Evolutionary conservation across 2,113 vertebrate species (phyloP), one percentile per base, ranked within the genome.

Genomic region (Pogonocichla stellata): DNA sequence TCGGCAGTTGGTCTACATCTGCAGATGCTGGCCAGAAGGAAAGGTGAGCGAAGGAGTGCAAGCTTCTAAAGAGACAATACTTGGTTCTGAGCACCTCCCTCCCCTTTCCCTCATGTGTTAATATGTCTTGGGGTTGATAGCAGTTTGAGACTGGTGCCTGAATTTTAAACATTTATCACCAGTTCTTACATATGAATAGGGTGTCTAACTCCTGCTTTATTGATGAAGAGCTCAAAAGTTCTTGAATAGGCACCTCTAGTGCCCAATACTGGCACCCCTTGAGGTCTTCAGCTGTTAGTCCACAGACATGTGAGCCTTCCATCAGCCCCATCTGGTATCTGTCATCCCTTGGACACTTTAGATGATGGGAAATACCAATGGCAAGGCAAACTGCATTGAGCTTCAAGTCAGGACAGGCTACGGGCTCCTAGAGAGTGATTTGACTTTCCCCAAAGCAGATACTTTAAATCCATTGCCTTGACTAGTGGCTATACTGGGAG

Each of bases 1-100:
- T 77, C 69, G 51, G 88, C 90, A 86, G 50, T 60, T 95, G 75
- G 50, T 87, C 23, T 33, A 56, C 64, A 69, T 79, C 34, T 81
- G 54, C 79, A 89, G 69, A 73, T 94, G 25, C 58, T 84, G 50
- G 28, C 69, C 62, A 85, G 82, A 70, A 91, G 42, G 45, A 79
- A 87, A 95, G 70, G 71, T 94, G 50, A 64, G 33, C 85, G 62
- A 69, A 84, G 17, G 15, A 5, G 8, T 80, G 9, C 62, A 42
- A 67, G 22, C 54, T 70, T 77, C 56, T 74, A 15, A 71, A 72
- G 51, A 38, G 22, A 36, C 17, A 29, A 13, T 51, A 33, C 42
- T 72, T 47, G 6, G 1, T 45, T 91, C 94, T 85, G 65, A 66
- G n/a, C 38, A 60, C 29, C 7, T 2, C 3, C 42, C 60, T 77